A percentile compares a stretch with the other conserved stretches of the same genome.
Conservation (phyloP, 2,888 invertebrate species). For the Lampropteryx suffumata region DNA sequence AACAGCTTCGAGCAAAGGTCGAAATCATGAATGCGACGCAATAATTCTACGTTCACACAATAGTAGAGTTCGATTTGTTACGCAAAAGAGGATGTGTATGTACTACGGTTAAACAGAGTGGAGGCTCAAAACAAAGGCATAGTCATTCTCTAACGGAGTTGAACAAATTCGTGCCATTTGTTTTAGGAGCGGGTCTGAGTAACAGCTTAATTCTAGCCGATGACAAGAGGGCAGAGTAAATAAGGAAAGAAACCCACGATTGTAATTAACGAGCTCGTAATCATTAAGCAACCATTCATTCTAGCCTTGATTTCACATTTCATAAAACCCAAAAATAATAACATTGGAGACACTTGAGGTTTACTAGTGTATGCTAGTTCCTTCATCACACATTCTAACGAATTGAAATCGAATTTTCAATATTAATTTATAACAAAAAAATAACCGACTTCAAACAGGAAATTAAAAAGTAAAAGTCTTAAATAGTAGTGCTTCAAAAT, state of each 20-base stretch:
- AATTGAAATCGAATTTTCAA: no score
- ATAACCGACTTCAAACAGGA: no score
- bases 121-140: constrained; percentile 47
- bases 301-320: no score
- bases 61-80: constrained; percentile 54
- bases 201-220: constrained; percentile 53
- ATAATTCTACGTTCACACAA: constrained; percentile 50
- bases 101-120: constrained; percentile 50
- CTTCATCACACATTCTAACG: no score
- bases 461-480: no score
- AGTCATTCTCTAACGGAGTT: constrained; percentile 54
- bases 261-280: constrained; percentile 11
- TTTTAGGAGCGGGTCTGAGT: constrained; percentile 50
- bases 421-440: no score
- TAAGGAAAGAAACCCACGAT: constrained; percentile 10
- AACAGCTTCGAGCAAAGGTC: constrained; percentile 38
- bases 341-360: no score
- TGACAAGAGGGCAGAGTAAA: constrained; percentile 33
- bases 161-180: constrained; percentile 69
- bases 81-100: constrained; percentile 44
- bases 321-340: no score
- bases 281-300: no score
- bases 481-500: no score
- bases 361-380: no score
- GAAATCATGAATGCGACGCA: constrained; percentile 40